phyloP scores from a whole-genome alignment of 2,113 vertebrate species.

The Eolophus roseicapilla region DNA sequence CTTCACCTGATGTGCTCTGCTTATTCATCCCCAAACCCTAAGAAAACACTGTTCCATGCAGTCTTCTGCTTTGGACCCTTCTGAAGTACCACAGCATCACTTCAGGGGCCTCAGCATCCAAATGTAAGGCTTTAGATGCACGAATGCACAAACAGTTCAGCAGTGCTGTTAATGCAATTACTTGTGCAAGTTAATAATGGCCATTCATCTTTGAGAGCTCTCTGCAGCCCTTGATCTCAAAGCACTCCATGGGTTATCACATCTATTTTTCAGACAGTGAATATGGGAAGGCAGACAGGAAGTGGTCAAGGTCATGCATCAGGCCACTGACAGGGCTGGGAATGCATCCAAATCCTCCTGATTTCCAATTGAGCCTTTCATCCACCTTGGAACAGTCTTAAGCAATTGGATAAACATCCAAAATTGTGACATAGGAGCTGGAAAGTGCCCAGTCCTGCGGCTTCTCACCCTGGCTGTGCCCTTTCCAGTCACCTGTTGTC shows the following conservation, averaged over 20 bases:
- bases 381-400: not conserved
- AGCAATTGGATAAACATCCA: not conserved
- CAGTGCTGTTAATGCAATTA: not conserved
- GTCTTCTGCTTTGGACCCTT: not conserved
- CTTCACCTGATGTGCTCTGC: not conserved
- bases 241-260: not conserved
- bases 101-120: not conserved
- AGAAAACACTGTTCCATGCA: not conserved
- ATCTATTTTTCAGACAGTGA: not conserved
- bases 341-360: not conserved
- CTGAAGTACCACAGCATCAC: not conserved
- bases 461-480: not conserved
- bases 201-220: not conserved
- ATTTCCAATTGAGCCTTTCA: not conserved
- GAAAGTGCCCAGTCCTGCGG: not conserved
- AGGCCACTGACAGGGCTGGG: not conserved
- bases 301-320: not conserved
- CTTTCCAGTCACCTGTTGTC: not conserved
- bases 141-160: not conserved
- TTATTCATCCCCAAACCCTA: not conserved
- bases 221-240: not conserved
- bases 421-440: not conserved
- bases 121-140: not conserved
- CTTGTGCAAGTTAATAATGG: not conserved
- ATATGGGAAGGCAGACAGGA: not conserved